Percentiles rank a stretch among this genome's conserved stretches.
Evolutionary conservation across 1,140 invertebrate species (phyloP).

Genomic region (Aplysia californica): DNA sequence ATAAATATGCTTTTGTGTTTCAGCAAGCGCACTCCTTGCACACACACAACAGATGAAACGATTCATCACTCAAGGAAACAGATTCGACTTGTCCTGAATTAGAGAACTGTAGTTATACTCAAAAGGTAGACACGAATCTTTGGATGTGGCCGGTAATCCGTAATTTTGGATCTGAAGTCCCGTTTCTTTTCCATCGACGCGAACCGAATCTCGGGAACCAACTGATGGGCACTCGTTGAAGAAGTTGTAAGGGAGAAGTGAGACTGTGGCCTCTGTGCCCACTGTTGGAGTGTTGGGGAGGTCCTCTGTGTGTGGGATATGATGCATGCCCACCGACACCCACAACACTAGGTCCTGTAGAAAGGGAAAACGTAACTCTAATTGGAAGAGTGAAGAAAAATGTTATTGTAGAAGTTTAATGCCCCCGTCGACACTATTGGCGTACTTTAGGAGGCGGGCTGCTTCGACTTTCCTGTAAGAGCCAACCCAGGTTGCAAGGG

Average conservation of each 20-base stretch:
- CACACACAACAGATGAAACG: too few relatives aligned
- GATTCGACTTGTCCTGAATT: too few relatives aligned
- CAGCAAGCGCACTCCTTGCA: too few relatives aligned
- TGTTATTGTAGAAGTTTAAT: too few relatives aligned
- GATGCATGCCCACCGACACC: conserved; percentile 53
- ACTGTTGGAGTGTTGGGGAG: conserved; percentile 53
- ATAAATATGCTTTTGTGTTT: too few relatives aligned
- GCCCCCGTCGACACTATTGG: too few relatives aligned
- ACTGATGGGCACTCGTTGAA: conserved; percentile 50
- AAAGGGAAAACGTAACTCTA: background rate
- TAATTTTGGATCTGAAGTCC: background rate
- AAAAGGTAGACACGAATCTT: background rate
- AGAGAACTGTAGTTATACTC: too few relatives aligned
- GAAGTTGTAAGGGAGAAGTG: conserved; percentile 56
- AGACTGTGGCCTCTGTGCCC: conserved; percentile 46
- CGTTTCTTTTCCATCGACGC: conserved; percentile 67
- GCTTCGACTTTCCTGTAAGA: too few relatives aligned
- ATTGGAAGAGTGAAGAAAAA: too few relatives aligned
- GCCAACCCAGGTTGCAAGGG: too few relatives aligned
- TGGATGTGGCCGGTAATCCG: background rate
- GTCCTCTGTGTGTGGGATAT: conserved; percentile 57
- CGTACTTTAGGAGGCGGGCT: too few relatives aligned
- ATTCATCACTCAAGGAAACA: background rate
- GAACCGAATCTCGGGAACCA: conserved; percentile 43
- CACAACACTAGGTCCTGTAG: conserved; percentile 59